Evolutionary conservation across 2,797 vertebrate genomes (phyloP).

Genomic region (Eidolon dupreanum): DNA sequence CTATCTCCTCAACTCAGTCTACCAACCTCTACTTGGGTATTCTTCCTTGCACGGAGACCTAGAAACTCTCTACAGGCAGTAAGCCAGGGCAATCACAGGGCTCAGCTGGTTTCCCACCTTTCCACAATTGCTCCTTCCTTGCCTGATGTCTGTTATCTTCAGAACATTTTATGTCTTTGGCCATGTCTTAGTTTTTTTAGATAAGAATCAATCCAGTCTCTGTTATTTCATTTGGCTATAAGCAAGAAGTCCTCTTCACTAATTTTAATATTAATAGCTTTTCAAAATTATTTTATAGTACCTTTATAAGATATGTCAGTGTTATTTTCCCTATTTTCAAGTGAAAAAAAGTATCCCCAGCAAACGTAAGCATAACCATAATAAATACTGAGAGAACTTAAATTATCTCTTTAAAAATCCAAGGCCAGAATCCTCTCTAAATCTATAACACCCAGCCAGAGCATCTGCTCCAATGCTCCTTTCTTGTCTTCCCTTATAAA

Average conservation of each 20-base stretch:
- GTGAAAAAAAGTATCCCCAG: background rate
- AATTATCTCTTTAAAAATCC: background rate
- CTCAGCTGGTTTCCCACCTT: background rate
- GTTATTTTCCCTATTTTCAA: background rate
- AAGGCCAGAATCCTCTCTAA: background rate
- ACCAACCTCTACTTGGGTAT: background rate
- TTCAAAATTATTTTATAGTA: constrained; percentile 6
- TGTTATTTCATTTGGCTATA: background rate
- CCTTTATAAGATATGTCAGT: constrained; percentile 1
- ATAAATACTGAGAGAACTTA: background rate
- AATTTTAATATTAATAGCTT: constrained; percentile 22
- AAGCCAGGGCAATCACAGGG: background rate
- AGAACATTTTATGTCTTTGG: background rate
- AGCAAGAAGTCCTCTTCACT: background rate
- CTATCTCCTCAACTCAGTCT: background rate
- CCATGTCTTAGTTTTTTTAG: background rate
- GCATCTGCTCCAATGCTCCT: background rate
- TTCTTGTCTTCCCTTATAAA: background rate
- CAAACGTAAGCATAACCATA: background rate
- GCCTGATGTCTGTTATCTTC: background rate
- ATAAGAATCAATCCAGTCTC: background rate
- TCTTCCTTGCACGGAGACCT: background rate
- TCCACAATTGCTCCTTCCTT: background rate
- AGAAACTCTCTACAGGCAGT: background rate
- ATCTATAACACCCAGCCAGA: background rate